Conservation (phyloP, 2,888 invertebrate species). For the Parnassius apollo region DNA sequence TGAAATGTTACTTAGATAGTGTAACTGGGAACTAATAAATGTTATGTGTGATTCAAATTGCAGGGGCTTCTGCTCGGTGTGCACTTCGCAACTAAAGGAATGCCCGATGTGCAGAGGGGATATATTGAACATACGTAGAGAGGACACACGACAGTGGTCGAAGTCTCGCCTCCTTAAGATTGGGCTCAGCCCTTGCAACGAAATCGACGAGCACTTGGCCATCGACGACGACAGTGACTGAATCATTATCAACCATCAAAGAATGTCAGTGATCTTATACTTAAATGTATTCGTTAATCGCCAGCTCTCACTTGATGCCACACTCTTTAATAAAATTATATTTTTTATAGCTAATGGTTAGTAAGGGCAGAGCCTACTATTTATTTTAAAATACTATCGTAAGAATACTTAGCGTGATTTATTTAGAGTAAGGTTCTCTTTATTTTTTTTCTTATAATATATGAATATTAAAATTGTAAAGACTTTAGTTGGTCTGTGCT, state of each 20-base stretch:
- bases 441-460: too few species aligned
- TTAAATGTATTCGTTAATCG: background rate
- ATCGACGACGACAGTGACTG: conserved; percentile 1
- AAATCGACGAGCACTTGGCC: conserved; percentile 1
- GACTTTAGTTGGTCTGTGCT: background rate
- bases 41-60: conserved; percentile 34
- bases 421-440: too few species aligned
- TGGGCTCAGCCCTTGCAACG: conserved; percentile 10
- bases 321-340: too few species aligned
- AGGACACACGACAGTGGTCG: conserved; percentile 3
- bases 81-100: conserved; percentile 88
- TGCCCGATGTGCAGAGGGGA: conserved; percentile 92
- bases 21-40: too few species aligned
- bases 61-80: conserved; percentile 91
- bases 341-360: background rate
- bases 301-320: too few species aligned
- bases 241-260: background rate
- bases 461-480: too few species aligned
- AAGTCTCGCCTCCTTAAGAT: background rate
- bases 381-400: background rate
- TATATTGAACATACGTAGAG: conserved; percentile 33
- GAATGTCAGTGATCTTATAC: background rate
- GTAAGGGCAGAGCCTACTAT: background rate
- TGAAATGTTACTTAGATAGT: too few species aligned
- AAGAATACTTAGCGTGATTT: too few species aligned